Percentiles rank a stretch among this genome's conserved stretches.
Evolutionary conservation across 2,888 invertebrate species (phyloP).

Genomic region (Aproaerema taeniolella): DNA sequence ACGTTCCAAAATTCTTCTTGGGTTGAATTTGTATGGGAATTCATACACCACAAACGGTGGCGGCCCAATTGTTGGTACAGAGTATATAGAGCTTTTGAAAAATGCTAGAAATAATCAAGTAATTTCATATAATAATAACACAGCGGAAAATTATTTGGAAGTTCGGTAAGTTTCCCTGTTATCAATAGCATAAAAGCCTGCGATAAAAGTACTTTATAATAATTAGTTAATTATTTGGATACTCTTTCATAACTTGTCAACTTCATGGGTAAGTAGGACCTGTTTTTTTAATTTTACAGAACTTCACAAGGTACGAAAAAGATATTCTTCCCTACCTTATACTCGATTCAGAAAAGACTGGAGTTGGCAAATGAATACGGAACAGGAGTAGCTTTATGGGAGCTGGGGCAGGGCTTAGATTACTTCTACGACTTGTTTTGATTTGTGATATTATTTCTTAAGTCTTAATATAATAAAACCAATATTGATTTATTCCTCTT

Average conservation of each 20-base stretch:
- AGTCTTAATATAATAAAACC: constrained; percentile 40
- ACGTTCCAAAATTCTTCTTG: constrained; percentile 88
- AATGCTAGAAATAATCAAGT: constrained; percentile 82
- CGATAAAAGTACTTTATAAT: too few relatives aligned
- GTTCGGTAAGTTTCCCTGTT: constrained; percentile 87
- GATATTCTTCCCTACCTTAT: constrained; percentile 93
- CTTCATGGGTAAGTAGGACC: too few relatives aligned
- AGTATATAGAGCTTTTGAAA: constrained; percentile 86
- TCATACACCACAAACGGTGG: constrained; percentile 90
- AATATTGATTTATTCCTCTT: constrained; percentile 14
- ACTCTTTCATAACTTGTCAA: background rate
- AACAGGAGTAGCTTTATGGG: constrained; percentile 95
- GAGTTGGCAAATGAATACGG: constrained; percentile 88
- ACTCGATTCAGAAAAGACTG: constrained; percentile 88
- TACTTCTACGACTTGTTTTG: constrained; percentile 90
- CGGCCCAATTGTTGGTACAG: constrained; percentile 86
- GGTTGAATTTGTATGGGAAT: constrained; percentile 96
- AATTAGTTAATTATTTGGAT: background rate
- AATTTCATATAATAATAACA: constrained; percentile 85
- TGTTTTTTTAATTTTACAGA: constrained; percentile 54
- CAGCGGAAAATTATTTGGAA: constrained; percentile 91
- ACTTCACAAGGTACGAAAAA: constrained; percentile 82
- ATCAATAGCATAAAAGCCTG: too few relatives aligned
- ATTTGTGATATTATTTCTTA: constrained; percentile 60
- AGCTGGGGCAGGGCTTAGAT: constrained; percentile 96